These are phyloP conservation scores for Hydrotaea cyrtoneurina DNA, from an alignment of 2,888 invertebrate genomes.

Conservation along the genomic window DNA sequence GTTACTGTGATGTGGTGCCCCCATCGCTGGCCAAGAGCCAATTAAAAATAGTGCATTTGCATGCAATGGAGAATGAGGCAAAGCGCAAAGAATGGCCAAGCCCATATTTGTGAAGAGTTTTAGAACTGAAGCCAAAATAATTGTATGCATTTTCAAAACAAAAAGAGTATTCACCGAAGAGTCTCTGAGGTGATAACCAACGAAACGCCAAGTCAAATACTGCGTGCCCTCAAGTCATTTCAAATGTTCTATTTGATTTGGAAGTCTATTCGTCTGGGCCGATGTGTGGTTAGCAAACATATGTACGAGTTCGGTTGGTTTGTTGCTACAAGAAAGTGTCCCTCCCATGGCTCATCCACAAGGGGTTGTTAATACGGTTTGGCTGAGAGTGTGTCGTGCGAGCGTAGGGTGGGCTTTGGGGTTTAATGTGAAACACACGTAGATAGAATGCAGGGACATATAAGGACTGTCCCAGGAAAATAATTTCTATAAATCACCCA, in stretches of 20 bases:
- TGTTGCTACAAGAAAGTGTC: neutral
- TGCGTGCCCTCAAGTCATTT: slow-evolving; percentile 77
- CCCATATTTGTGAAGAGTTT: slow-evolving; percentile 45
- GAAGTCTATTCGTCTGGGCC: slow-evolving; percentile 24
- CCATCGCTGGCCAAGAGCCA: slow-evolving; percentile 4
- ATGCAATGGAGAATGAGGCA: slow-evolving; percentile 14
- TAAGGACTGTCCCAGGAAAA: slow-evolving; percentile 6
- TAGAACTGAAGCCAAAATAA: slow-evolving; percentile 28
- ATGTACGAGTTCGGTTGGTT: neutral
- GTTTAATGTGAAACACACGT: neutral
- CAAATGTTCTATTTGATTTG: slow-evolving; percentile 57
- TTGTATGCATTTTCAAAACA: slow-evolving; percentile 47
- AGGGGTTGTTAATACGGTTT: slow-evolving; percentile 25
- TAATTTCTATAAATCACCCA: no score
- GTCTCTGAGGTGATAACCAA: neutral
- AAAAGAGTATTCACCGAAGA: no score
- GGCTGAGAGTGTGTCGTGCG: neutral
- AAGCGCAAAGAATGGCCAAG: slow-evolving; percentile 34
- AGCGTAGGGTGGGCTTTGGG: neutral
- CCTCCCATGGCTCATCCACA: neutral
- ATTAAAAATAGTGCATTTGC: slow-evolving; percentile 51
- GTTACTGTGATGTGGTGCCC: slow-evolving; percentile 20
- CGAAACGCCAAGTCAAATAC: slow-evolving; percentile 71
- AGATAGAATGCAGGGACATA: neutral
- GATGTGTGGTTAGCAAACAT: neutral